Conservation (phyloP, 1,140 invertebrate genomes). For the Drosophila athabasca region DNA sequence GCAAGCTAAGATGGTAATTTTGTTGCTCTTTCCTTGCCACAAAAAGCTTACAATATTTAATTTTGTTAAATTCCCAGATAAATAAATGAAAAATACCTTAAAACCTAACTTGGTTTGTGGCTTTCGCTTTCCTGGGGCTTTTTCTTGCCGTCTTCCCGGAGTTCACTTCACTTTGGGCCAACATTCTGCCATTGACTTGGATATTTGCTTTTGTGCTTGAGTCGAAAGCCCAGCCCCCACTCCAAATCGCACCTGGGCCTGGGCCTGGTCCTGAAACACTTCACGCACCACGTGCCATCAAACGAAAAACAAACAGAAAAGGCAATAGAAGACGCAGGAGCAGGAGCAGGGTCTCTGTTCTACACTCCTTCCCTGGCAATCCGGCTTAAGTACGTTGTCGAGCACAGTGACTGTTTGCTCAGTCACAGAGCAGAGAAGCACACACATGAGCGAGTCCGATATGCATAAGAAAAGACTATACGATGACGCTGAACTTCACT, state of each 20-base stretch:
- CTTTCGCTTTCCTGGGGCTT: not conserved
- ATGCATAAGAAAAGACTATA: constrained; percentile 25
- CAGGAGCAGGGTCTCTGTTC: constrained; percentile 14
- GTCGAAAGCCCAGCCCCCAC: not conserved
- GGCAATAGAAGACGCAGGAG: constrained; percentile 1
- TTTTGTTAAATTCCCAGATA: no score
- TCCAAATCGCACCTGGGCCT: not conserved
- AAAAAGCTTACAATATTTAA: no score
- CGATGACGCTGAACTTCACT: not conserved
- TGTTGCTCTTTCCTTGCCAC: no score
- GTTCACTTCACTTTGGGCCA: constrained; percentile 7
- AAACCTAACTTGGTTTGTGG: no score
- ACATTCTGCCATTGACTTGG: constrained; percentile 39
- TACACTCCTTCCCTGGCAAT: constrained; percentile 30
- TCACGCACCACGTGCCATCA: constrained; percentile 42
- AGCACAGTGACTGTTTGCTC: constrained; percentile 14
- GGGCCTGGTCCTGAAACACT: not conserved
- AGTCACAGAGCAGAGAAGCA: constrained; percentile 3
- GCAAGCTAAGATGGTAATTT: no score
- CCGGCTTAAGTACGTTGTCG: constrained; percentile 41
- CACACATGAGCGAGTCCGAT: constrained; percentile 16
- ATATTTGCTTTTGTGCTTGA: constrained; percentile 54
- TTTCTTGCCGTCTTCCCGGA: not conserved
- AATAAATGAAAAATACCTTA: no score
- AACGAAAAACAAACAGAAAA: constrained; percentile 35